A percentile compares a stretch with the other conserved stretches of the same genome.
Evolutionary conservation across 1,140 invertebrate genomes (phyloP).

Genomic region (Tenebrio molitor): DNA sequence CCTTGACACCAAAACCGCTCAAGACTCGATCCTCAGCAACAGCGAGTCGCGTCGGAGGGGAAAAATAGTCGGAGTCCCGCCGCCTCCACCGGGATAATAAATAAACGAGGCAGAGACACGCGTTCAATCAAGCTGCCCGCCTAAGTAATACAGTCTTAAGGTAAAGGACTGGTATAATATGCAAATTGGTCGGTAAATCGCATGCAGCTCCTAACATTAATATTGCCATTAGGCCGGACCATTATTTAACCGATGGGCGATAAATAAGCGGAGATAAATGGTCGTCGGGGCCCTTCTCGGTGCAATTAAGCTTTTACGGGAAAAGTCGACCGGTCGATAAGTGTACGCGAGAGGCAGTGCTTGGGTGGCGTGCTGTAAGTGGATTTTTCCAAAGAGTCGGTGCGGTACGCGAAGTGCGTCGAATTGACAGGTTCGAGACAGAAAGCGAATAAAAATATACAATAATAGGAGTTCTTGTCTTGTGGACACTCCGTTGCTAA

Average conservation of each 20-base stretch:
- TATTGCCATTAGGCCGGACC: conserved; percentile 35
- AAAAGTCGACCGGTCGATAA: conserved; percentile 37
- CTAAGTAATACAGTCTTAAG: conserved; percentile 34
- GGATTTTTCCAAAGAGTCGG: neutral
- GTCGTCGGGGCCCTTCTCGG: conserved; percentile 9
- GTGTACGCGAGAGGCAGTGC: too few relatives aligned
- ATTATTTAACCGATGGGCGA: conserved; percentile 34
- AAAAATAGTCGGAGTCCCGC: neutral
- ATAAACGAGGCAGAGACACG: conserved; percentile 29
- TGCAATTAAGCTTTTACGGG: conserved; percentile 28
- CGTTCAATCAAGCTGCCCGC: conserved; percentile 13
- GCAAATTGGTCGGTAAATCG: conserved; percentile 34
- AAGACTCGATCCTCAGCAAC: neutral
- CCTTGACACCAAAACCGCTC: conserved; percentile 35
- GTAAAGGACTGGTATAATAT: conserved; percentile 26
- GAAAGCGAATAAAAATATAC: too few relatives aligned
- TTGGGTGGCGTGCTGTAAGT: too few relatives aligned
- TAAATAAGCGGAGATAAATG: conserved; percentile 39
- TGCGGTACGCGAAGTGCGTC: too few relatives aligned
- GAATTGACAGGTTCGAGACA: too few relatives aligned
- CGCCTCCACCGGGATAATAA: neutral
- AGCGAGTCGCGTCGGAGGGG: neutral
- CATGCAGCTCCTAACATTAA: conserved; percentile 37
- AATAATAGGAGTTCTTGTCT: too few relatives aligned
- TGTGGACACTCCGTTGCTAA: too few relatives aligned